Evolutionary conservation across 2,113 vertebrate genomes (phyloP), one percentile per base, ranked within the genome.

Genomic region (Nibea albiflora): DNA sequence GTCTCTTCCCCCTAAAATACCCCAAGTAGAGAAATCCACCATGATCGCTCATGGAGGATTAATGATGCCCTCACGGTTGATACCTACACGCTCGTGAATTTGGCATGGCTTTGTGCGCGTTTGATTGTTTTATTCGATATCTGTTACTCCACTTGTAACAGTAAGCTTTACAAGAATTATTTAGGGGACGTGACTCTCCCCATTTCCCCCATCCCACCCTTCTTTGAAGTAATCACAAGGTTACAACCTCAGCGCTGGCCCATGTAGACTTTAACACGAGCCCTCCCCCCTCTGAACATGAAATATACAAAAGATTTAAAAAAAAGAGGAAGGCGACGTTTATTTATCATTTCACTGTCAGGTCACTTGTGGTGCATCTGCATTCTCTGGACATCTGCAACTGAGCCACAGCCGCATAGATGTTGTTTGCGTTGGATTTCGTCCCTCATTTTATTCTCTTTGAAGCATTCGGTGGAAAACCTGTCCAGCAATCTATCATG

Each of bases 211-310:
- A 47, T 10, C 56, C 76, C 58, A 57, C 35, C 61, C 53, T 62
- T 75, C 82, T 89, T 81, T 83, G 63, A 88, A 89, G 67, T 79
- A 89, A 90, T 92, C 82, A 74, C 84, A 84, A 73, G 73, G 78
- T 89, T 87, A 83, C 42, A 76, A 81, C 66, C 82, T 83, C 76
- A 83, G 73, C 90, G 8, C 79, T 83, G 63, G 50, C 78, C 44
- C 83, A 68, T 88, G 85, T 85, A 88, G 90, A 81, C n/a, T 88
- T 88, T 83, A 87, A 87, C 47, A 62, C 47, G 90, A 94, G 93
- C 35, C 35, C 8, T 90, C 89, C 87, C 87, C 76, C 53, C 54
- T 54, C 2, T 11, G 60, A 62, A 85, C 71, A 82, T 57, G 87
- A 73, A 92, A 81, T 66, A 90, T 71, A 78, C 72, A 74, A 31